Evolutionary conservation across 2,797 vertebrate genomes (phyloP), one percentile per base, ranked within the genome.

Genomic region (Enteromius fasciolatus): DNA sequence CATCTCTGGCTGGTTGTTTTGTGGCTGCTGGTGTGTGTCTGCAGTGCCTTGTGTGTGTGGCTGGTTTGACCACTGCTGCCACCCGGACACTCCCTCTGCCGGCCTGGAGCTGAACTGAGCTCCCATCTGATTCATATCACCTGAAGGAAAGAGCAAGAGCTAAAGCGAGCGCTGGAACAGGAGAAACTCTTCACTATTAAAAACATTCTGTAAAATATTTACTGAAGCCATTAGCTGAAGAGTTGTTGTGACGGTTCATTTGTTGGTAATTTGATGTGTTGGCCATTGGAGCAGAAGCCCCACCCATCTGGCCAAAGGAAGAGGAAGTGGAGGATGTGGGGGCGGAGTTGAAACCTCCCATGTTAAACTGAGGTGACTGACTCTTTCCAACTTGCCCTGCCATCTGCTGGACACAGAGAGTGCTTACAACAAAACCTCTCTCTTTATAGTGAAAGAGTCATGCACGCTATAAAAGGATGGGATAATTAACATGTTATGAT

Each of bases 1-100:
- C 88, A 98, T 97, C 90, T 99, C 98, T 0, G 97, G 92, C 91
- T 98, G 97, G 92, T 90, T 94, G 36, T 94, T 93, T 14, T 96
- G 95, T 69, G 93, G 87, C 14, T 94, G 95, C 77, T 93, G 88
- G 64, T 96, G 96, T 59, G 95, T 92, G 82, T 97, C 97, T 0
- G 88, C 89, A 0, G 93, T 89, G 23, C 83, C 91, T 0, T 96
- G 93, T 0, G 95, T 87, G 20, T 97, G 97, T 75, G 95, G 95
- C 88, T 97, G 97, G n/a, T 93, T 95, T 10, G 96, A 96, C 98
- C 98, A 99, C 92, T 97, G 97, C 0, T 96, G 93, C 98, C 98
- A 99, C 88, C 66, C 79, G 68, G 87, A 4, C 6, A 97, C 94
- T 3, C 94, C 92, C 87, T 98, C 98, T 0, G 95, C 86, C 44